A percentile compares a stretch with the other conserved stretches of the same genome.
phyloP scores from a whole-genome alignment of 2,113 vertebrate species.

The Dasypus novemcinctus region DNA sequence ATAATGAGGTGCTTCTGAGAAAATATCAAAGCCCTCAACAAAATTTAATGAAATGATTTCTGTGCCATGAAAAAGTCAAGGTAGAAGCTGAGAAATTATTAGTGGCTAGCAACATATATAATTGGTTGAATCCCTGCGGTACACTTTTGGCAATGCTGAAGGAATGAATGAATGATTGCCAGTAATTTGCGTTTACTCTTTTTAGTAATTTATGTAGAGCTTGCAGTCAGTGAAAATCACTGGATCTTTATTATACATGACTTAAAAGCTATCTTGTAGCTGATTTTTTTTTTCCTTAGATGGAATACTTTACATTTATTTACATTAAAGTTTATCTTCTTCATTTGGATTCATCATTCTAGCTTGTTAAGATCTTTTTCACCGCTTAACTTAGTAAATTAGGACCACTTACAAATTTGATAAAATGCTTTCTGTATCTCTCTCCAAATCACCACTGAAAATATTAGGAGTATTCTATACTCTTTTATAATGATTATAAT shows the following conservation, averaged over 20 bases:
- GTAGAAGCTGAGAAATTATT: not conserved
- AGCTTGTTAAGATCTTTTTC: not conserved
- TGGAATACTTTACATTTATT: slow-evolving; percentile 8
- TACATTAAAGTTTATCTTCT: not conserved
- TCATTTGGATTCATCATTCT: not conserved
- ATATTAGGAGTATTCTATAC: not conserved
- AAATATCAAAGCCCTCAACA: not conserved
- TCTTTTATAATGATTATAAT: slow-evolving; percentile 29
- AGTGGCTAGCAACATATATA: not conserved
- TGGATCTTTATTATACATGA: not conserved
- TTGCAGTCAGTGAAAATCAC: not conserved
- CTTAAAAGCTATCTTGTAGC: not conserved
- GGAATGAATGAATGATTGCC: not conserved
- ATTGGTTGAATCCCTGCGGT: not conserved
- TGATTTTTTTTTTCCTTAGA: not conserved
- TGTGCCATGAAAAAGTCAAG: not conserved
- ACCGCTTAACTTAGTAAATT: not conserved
- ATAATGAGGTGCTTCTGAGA: not conserved
- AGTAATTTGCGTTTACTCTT: not conserved
- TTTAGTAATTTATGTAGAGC: not conserved
- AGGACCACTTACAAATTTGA: not conserved
- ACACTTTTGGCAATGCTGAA: not conserved
- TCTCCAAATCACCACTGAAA: not conserved
- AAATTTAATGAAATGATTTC: not conserved
- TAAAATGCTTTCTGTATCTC: not conserved